Evolutionary conservation across 2,888 invertebrate species (phyloP), one percentile per base, ranked within the genome.

Genomic region (Corythucha ciliata): DNA sequence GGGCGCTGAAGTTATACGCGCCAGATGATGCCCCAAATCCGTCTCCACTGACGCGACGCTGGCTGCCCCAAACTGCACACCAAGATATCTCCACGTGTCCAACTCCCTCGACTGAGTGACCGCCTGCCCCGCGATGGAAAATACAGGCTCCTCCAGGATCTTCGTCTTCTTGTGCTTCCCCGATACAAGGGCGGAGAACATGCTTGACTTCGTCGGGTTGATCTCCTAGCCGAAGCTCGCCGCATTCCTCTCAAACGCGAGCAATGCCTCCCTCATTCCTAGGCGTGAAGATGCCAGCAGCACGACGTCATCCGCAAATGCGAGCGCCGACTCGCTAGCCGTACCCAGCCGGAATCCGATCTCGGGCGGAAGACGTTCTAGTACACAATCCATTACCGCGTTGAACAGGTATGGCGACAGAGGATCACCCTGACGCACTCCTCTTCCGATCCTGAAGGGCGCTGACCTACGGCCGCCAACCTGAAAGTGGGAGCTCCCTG

Each of bases 401-500:
- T 70, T 69, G 44, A 70, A 70, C 3, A 68, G 32, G 2, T 66
- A 27, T 2, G 67, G 65, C 7, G 65, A 66, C 16, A 69, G 58
- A 27, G 69, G 68, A 57, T 69, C 68, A 0, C 69, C 69, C 57
- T 70, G 70, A 39, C 67, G 64, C 7, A 69, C 69, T 1, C 69
- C 68, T 33, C 67, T 60, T 25, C 62, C 32, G n/a, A n/a, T n/a
- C 29, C 29, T 29, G 8, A 8, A 29, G n/a, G n/a, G 29, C 29
- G 29, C 10, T 10, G n/a, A 12, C 29, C 29, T 8, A 29, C 29
- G n/a, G n/a, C n/a, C n/a, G n/a, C n/a, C n/a, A n/a, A n/a, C n/a
- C n/a, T n/a, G n/a, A n/a, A n/a, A n/a, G n/a, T n/a, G n/a, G n/a
- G n/a, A n/a, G n/a, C n/a, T n/a, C n/a, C n/a, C n/a, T n/a, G n/a